Evolutionary conservation across 92 coral and sea anemone genomes (phyloP).

Genomic region (Actinernus sp.): DNA sequence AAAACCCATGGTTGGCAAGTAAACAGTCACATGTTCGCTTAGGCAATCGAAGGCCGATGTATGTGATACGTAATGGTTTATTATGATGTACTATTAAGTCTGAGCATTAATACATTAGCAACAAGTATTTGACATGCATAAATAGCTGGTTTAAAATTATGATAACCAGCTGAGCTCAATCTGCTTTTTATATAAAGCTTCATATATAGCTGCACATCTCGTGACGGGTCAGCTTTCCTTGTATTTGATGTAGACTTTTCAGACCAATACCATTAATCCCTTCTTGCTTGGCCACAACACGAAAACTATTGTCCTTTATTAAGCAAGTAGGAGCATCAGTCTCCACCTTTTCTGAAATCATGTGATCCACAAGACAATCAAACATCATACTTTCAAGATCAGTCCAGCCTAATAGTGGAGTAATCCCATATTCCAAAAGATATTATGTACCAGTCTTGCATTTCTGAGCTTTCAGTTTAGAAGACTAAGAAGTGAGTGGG

Average conservation of each 20-base stretch:
- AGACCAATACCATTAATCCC: slow-evolving; percentile 24
- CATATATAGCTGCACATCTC: slow-evolving; percentile 31
- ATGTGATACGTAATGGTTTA: no score
- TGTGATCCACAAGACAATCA: slow-evolving; percentile 37
- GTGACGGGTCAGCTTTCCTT: slow-evolving; percentile 32
- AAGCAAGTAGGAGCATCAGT: slow-evolving; percentile 22
- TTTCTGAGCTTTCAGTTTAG: slow-evolving; percentile 31
- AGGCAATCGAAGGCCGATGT: no score
- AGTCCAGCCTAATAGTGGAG: slow-evolving; percentile 43
- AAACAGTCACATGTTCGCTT: no score
- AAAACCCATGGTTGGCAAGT: no score
- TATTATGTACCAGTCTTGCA: slow-evolving; percentile 22
- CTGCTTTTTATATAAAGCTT: slow-evolving; percentile 37
- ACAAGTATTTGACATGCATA: no score
- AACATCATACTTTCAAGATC: slow-evolving; percentile 35
- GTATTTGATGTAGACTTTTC: slow-evolving; percentile 24
- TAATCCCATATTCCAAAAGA: slow-evolving; percentile 12
- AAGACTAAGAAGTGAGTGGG: slow-evolving; percentile 22
- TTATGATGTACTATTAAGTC: no score
- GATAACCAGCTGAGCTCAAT: slow-evolving; percentile 38
- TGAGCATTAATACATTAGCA: no score
- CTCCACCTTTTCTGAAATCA: slow-evolving; percentile 22
- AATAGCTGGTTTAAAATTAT: neutral
- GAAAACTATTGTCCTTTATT: slow-evolving; percentile 22
- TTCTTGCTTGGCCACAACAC: slow-evolving; percentile 13